Conservation (phyloP, 2,888 invertebrate species). For the Hyposoter dolosus region DNA sequence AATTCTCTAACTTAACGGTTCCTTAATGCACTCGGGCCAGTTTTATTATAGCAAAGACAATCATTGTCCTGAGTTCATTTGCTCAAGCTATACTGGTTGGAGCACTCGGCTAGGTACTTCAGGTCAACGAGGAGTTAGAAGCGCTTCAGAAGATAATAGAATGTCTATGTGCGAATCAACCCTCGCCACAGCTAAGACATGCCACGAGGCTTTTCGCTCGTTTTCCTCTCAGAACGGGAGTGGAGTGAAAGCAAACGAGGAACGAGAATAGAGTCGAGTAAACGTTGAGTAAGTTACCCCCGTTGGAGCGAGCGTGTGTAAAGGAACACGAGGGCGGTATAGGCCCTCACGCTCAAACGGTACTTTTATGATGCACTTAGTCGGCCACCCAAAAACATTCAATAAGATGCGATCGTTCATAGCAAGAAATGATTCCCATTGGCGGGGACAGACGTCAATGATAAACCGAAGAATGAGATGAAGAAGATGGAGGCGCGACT, state of each 20-base stretch:
- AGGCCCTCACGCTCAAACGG: conserved; percentile 68
- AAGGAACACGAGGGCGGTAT: conserved; percentile 53
- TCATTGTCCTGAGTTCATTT: conserved; percentile 10
- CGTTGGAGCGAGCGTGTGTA: conserved; percentile 56
- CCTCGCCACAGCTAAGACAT: conserved; percentile 39
- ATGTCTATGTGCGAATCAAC: conserved; percentile 43
- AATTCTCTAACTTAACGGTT: neutral
- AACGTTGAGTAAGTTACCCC: conserved; percentile 64
- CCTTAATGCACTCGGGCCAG: neutral
- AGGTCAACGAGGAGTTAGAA: conserved; percentile 21
- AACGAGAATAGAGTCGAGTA: conserved; percentile 36
- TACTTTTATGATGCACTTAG: conserved; percentile 76
- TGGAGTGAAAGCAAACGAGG: conserved; percentile 7
- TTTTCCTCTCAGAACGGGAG: conserved; percentile 55
- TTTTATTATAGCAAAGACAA: neutral
- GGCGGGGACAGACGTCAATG: neutral
- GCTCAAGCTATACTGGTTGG: neutral
- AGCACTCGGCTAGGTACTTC: neutral
- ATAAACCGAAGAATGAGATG: conserved; percentile 6
- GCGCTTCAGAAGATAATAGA: conserved; percentile 56
- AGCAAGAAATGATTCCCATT: conserved; percentile 30
- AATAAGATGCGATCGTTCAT: conserved; percentile 70
- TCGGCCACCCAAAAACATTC: conserved; percentile 66
- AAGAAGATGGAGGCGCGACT: neutral
- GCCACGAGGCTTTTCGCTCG: conserved; percentile 55